Percentiles rank a stretch among this genome's conserved stretches.
Evolutionary conservation across 2,888 invertebrate species (phyloP).

Genomic region (Tetragonula carbonaria): DNA sequence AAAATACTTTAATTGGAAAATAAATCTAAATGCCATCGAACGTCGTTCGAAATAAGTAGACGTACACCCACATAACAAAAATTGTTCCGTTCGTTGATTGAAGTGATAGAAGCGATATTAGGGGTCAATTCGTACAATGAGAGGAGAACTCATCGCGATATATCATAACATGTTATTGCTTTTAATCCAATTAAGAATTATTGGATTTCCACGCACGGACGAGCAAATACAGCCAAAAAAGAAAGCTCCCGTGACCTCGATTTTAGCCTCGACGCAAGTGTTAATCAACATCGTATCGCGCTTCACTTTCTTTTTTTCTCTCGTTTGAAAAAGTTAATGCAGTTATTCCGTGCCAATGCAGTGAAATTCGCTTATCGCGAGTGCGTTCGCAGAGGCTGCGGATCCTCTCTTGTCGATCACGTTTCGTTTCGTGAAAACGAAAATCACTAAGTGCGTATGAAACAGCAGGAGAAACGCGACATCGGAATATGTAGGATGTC

Average conservation of each 20-base stretch:
- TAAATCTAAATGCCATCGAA: no score
- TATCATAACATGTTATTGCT: slow-evolving; percentile 42
- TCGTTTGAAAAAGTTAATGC: slow-evolving; percentile 29
- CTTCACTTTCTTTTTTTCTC: not conserved
- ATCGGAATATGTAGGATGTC: not conserved
- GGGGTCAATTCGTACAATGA: slow-evolving; percentile 27
- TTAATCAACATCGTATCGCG: slow-evolving; percentile 34
- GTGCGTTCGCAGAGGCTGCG: not conserved
- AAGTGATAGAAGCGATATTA: not conserved
- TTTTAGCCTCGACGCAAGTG: slow-evolving; percentile 4
- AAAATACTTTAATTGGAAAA: not conserved
- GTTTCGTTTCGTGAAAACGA: not conserved
- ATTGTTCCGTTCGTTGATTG: not conserved
- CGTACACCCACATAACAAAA: no score
- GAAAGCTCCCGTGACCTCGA: slow-evolving; percentile 23
- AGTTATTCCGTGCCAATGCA: slow-evolving; percentile 16
- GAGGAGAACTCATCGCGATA: slow-evolving; percentile 14
- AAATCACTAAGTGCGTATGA: not conserved
- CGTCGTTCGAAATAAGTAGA: not conserved
- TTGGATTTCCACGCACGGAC: slow-evolving; percentile 43
- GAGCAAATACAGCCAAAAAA: not conserved
- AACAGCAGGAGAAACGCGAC: not conserved
- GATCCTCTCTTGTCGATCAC: not conserved
- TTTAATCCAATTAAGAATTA: slow-evolving; percentile 59
- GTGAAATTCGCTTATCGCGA: slow-evolving; percentile 17